Base-by-base conservation (phyloP, 2,113 vertebrate species). In the Antigone vipio region DNA sequence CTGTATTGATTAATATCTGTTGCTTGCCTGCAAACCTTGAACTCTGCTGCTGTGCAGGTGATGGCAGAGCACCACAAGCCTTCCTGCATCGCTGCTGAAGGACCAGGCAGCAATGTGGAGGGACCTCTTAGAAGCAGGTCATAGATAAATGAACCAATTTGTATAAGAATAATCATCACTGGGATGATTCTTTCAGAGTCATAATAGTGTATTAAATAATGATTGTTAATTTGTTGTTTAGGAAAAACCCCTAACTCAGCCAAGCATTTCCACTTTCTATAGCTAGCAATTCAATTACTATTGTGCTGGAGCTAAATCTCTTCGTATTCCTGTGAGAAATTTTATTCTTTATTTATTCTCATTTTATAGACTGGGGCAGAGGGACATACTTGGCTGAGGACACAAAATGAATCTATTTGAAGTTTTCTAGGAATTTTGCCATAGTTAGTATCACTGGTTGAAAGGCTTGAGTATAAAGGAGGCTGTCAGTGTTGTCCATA, bases 391-490 rank as follows among this genome's bases (percentile, higher is more conserved):
- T 95, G 78, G 78, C 92, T 85, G 69, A 82, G 49, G 77, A 45
- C 49, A 89, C 49, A 73, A 53, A 92, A 91, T 62, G 2, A 88
- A 88, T 93, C 84, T 69, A 23, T 90, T 45, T 56, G 79, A 83
- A 83, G 62, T 73, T 92, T 80, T 92, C 71, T 58, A 60, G 79
- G 88, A 91, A 75, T 80, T 68, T 56, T 91, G 82, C 74, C 72
- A 38, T 34, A 53, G 69, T 64, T 89, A 60, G 40, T 75, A 40
- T 34, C 60, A 6, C 34, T 60, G 40, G 34, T 53, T 86, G 47
- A 84, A 74, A 81, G 50, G 56, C 27, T 35, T 13, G 44, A 53
- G 55, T 35, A 34, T 24, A 38, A 80, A 64, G 58, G 32, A 64
- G n/a, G 45, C 19, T 71, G 4, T 34, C 2, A 2, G 11, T 63